These are phyloP conservation scores for Tricholaema leucomelas DNA, from an alignment of 2,113 vertebrate species.

Conservation along the genomic window DNA sequence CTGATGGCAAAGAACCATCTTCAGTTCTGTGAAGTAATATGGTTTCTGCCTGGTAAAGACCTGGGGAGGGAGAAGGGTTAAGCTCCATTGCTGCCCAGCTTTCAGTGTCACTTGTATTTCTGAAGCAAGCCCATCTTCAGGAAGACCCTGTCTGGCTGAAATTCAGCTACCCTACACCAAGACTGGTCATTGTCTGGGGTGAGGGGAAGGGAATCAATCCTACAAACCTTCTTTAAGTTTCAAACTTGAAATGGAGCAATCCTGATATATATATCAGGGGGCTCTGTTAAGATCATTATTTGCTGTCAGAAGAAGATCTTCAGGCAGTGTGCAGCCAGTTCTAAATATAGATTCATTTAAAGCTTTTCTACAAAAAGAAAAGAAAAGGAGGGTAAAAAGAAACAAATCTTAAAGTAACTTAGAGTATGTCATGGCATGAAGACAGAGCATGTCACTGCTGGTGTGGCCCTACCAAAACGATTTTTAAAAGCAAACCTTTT, in stretches of 20 bases:
- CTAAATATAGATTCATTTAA: conserved; percentile 21
- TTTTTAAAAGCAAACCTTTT: not conserved
- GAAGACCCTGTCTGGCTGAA: not conserved
- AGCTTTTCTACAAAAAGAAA: not conserved
- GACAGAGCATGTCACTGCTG: not conserved
- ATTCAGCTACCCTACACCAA: not conserved
- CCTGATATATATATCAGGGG: not conserved
- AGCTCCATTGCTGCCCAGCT: not conserved
- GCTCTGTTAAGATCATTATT: conserved; percentile 36
- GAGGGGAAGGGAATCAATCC: not conserved
- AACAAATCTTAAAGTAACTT: not conserved
- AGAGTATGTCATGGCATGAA: not conserved
- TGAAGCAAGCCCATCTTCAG: not conserved
- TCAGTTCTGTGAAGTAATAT: not conserved
- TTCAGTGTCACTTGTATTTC: not conserved
- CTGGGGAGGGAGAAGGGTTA: not conserved
- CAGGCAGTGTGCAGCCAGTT: not conserved
- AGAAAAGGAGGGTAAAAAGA: rapidly evolving
- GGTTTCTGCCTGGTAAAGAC: not conserved
- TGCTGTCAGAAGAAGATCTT: conserved; percentile 40
- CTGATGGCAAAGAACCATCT: not conserved
- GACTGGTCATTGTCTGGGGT: not conserved
- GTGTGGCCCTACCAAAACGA: not conserved
- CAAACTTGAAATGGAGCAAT: not conserved
- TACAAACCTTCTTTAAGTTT: not conserved